phyloP scores from a whole-genome alignment of 2,888 invertebrate species.

The Acrocera orbiculus region DNA sequence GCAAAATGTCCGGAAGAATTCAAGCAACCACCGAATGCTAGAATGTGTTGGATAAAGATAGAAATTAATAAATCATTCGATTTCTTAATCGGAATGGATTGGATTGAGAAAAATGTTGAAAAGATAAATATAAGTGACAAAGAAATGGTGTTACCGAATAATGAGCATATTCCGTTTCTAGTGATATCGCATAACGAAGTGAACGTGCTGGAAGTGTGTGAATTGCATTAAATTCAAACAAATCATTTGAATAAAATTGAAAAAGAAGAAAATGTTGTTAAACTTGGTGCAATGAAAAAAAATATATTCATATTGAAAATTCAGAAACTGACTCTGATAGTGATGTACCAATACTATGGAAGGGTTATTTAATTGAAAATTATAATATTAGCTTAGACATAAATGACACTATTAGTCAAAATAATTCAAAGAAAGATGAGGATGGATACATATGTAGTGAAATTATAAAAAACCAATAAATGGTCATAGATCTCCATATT shows the following conservation, averaged over 20 bases:
- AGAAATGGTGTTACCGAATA: slow-evolving; percentile 1
- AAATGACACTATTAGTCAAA: too few species aligned
- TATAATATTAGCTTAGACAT: too few species aligned
- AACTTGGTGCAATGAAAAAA: too few species aligned
- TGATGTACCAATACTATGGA: too few species aligned
- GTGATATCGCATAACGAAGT: slow-evolving; percentile 1
- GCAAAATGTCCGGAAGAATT: slow-evolving; percentile 7
- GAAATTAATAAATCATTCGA: slow-evolving; percentile 8
- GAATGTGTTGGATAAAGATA: slow-evolving; percentile 7
- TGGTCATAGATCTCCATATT: too few species aligned
- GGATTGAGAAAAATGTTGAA: slow-evolving; percentile 8
- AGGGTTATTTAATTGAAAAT: too few species aligned
- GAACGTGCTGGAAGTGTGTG: neutral
- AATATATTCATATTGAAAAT: too few species aligned
- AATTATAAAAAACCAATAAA: too few species aligned
- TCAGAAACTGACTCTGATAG: too few species aligned
- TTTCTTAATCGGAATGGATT: slow-evolving; percentile 9
- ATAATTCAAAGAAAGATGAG: too few species aligned
- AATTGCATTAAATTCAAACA: neutral
- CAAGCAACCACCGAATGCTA: slow-evolving; percentile 7
- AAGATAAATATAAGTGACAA: slow-evolving; percentile 5
- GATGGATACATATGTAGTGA: too few species aligned
- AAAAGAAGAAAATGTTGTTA: too few species aligned
- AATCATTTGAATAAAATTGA: slow-evolving; percentile 4
- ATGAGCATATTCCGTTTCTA: slow-evolving; percentile 4